Percentiles rank a stretch among this genome's conserved stretches.
These are phyloP conservation scores for Orthosia gracilis DNA, from an alignment of 2,888 invertebrate species.

Conservation along the genomic window DNA sequence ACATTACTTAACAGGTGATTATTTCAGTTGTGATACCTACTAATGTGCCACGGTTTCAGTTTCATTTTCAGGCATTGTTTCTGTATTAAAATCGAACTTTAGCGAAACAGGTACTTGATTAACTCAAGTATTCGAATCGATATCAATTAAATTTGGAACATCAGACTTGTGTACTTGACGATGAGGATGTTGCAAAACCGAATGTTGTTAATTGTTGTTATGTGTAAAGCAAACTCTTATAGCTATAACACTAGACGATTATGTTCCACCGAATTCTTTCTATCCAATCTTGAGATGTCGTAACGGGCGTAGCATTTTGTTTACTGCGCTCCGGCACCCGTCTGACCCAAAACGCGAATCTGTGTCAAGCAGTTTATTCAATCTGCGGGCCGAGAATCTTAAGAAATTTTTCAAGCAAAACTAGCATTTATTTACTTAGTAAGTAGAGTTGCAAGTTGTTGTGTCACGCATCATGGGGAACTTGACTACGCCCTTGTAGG, in stretches of 20 bases:
- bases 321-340: conserved; percentile 83
- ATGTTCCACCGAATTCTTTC: conserved; percentile 62
- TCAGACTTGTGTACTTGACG: conserved; percentile 25
- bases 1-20: conserved; percentile 50
- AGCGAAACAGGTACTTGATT: background rate
- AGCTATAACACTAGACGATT: conserved; percentile 2
- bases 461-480: conserved; percentile 69
- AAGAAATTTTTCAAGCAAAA: conserved; percentile 72
- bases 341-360: conserved; percentile 90
- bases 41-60: conserved; percentile 2
- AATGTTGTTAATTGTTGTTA: conserved; percentile 5
- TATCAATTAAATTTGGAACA: conserved; percentile 18
- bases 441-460: conserved; percentile 74
- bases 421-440: conserved; percentile 68
- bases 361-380: conserved; percentile 92
- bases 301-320: conserved; percentile 84
- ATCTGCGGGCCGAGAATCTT: conserved; percentile 85
- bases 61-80: conserved; percentile 9
- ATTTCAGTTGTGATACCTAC: conserved; percentile 21
- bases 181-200: conserved; percentile 3
- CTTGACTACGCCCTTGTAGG: conserved; percentile 81
- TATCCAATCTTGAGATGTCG: conserved; percentile 81
- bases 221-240: background rate
- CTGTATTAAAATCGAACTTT: conserved; percentile 12
- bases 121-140: background rate